Conservation (phyloP, 2,888 invertebrate genomes). For the Xestobium rufovillosum region DNA sequence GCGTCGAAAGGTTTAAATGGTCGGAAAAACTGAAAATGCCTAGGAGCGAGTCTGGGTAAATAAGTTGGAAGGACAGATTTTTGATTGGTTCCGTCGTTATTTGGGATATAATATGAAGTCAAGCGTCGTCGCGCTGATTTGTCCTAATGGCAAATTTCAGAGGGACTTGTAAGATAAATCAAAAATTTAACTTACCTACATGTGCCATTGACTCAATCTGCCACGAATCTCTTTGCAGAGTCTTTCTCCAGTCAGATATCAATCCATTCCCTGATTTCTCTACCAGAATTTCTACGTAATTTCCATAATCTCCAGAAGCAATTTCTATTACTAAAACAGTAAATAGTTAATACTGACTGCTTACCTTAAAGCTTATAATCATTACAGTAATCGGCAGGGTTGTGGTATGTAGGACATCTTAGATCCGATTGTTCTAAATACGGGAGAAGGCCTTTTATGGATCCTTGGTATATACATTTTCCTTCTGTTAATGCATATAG, state of each 20-base stretch:
- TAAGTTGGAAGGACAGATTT: no score
- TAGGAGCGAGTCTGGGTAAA: no score
- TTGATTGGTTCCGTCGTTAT: no score
- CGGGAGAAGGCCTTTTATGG: conserved; percentile 65
- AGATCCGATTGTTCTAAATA: conserved; percentile 65
- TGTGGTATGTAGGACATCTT: conserved; percentile 80
- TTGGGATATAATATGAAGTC: no score
- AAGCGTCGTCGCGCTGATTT: no score
- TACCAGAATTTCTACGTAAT: conserved; percentile 46
- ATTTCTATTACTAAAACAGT: conserved; percentile 65
- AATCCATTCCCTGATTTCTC: conserved; percentile 57
- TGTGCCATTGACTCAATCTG: conserved; percentile 39
- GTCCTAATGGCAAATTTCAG: no score
- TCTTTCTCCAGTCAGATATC: conserved; percentile 48
- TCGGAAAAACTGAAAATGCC: no score
- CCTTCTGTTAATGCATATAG: conserved; percentile 78
- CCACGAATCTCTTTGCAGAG: conserved; percentile 36
- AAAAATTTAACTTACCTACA: conserved; percentile 41
- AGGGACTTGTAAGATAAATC: no score
- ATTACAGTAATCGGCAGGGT: conserved; percentile 86
- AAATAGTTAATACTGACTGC: conserved; percentile 4
- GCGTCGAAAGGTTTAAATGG: no score
- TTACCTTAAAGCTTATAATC: conserved; percentile 21
- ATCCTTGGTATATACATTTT: conserved; percentile 72
- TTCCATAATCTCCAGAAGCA: conserved; percentile 71